These are phyloP conservation scores for Suricata suricatta DNA, from an alignment of 2,113 vertebrate genomes.

Conservation along the genomic window DNA sequence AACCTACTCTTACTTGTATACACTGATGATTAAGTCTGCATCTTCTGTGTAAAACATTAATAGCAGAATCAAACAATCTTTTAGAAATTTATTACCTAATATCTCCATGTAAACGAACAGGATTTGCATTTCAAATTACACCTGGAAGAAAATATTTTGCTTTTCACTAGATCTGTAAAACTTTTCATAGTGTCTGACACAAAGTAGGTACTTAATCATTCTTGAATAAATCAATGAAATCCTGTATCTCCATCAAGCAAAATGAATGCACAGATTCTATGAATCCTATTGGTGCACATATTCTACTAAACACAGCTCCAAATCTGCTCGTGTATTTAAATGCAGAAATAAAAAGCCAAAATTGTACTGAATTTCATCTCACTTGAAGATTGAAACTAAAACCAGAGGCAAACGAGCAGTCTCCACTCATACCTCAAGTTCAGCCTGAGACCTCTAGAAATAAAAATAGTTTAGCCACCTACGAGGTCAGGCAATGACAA, in stretches of 20 bases:
- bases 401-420: background rate
- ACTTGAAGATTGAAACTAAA: slow-evolving; percentile 43
- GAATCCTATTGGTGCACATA: background rate
- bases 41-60: background rate
- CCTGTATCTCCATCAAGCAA: background rate
- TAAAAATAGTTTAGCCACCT: slow-evolving; percentile 38
- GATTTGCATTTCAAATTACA: slow-evolving; percentile 41
- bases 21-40: background rate
- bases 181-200: background rate
- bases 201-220: slow-evolving; percentile 1
- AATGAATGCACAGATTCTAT: background rate
- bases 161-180: background rate
- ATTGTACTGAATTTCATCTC: slow-evolving; percentile 20
- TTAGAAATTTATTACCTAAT: background rate
- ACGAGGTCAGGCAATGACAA: slow-evolving; percentile 28
- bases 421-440: background rate
- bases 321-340: background rate
- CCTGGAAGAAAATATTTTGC: background rate
- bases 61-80: slow-evolving; percentile 32
- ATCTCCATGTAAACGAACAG: background rate
- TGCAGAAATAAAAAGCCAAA: slow-evolving; percentile 20
- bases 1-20: background rate
- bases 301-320: background rate
- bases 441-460: background rate
- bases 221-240: background rate